These are phyloP conservation scores for Drosophila triauraria DNA, from an alignment of 1,140 invertebrate species.

Conservation along the genomic window DNA sequence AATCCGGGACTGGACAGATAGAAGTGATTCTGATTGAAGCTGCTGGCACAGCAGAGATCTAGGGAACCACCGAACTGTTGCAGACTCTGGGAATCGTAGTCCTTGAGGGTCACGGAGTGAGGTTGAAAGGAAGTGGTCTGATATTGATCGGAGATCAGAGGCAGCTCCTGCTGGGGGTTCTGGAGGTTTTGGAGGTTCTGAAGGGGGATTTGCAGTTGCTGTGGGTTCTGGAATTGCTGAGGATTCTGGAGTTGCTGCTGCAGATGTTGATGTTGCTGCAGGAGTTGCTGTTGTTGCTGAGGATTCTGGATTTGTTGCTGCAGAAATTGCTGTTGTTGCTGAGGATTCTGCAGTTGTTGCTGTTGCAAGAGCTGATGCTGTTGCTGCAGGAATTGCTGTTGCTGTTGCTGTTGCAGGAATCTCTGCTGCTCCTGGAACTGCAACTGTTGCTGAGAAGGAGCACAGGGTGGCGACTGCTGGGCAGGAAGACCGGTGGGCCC, in stretches of 20 bases:
- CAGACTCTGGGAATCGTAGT: slow-evolving; percentile 63
- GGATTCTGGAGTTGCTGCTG: slow-evolving; percentile 19
- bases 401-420: slow-evolving; percentile 8
- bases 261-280: slow-evolving; percentile 19
- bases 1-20: slow-evolving; percentile 87
- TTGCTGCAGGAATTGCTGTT: slow-evolving; percentile 19
- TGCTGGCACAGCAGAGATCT: slow-evolving; percentile 85
- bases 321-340: slow-evolving; percentile 5
- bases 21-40: slow-evolving; percentile 85
- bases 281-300: slow-evolving; percentile 1
- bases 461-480: slow-evolving; percentile 12
- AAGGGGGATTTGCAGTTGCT: slow-evolving; percentile 13
- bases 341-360: slow-evolving; percentile 27
- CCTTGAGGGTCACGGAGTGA: slow-evolving; percentile 53
- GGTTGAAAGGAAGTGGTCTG: slow-evolving; percentile 61
- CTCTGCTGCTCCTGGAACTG: slow-evolving; percentile 16
- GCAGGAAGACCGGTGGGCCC: neutral
- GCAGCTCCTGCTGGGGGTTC: slow-evolving; percentile 48
- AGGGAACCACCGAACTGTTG: slow-evolving; percentile 58
- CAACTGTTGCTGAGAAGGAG: slow-evolving; percentile 15
- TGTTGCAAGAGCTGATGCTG: slow-evolving; percentile 21
- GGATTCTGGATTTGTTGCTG: slow-evolving; percentile 21
- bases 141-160: slow-evolving; percentile 64
- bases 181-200: slow-evolving; percentile 23
- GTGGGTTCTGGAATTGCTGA: slow-evolving; percentile 6